Evolutionary conservation across 2,113 vertebrate species (phyloP), one percentile per base, ranked within the genome.

Genomic region (Vidua macroura): DNA sequence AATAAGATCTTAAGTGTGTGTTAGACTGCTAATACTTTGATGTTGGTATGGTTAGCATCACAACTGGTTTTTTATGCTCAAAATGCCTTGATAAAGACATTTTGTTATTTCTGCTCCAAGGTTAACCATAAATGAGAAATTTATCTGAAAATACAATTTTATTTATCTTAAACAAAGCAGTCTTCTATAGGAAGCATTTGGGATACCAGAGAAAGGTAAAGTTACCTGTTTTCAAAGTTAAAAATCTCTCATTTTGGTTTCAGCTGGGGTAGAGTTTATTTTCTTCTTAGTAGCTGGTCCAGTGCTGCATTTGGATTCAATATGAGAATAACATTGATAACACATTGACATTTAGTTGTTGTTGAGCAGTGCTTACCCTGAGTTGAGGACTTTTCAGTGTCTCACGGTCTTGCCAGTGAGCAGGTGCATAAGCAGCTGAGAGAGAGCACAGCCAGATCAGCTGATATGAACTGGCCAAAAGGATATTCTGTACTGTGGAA

Each of bases 191-290:
- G 79, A 58, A 88, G 56, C 15, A 14, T 28, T 81, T 48, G 80
- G 53, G 70, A 75, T 88, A 68, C 59, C 35, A n/a, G 5, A 70
- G 59, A 78, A 93, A 98, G 98, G 98, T 98, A 95, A 95, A 33
- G 16, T 64, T 95, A 25, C 10, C 6, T 83, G 7, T 48, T 66
- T 64, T 30, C 41, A 59, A 59, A 53, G 46, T 48, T 16, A 79
- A 48, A 51, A n/a, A 46, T 19, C 63, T 49, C 41, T 56, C 6
- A 11, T 43, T 53, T 59, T 68, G 20, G 24, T 52, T 83, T 69
- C 48, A 33, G 9, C 35, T 69, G 41, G 7, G 4, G 4, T 49
- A 69, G 70, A 53, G 18, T 60, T 69, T 18, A 11, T 68, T 60
- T 55, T 60, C 14, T 15, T 51, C 30, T 43, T 31, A 19, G 18